Base-by-base conservation (phyloP, 2,797 vertebrate genomes). In the Thripadectes ignobilis region DNA sequence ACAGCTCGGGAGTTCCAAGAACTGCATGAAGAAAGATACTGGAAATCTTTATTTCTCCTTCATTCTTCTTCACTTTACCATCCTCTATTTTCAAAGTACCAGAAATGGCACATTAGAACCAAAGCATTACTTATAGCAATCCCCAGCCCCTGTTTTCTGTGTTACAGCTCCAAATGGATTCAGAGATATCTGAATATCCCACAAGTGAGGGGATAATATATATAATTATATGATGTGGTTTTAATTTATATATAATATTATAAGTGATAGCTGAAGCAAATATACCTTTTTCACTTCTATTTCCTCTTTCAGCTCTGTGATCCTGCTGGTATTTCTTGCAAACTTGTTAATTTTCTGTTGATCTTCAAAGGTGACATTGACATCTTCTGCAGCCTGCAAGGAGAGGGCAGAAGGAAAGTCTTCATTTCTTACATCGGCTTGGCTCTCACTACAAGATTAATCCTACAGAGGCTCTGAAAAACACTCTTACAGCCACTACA, bases 271-370 rank as follows among this genome's bases (percentile, higher is more conserved):
- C 16, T 57, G 18, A 86, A n/a, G 27, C 22, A 61, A 78, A 20
- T 1, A 88, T 98, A 99, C 99, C 97, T 99, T 99, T 97, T 99
- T 99, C 16, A 98, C 97, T 80, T 99, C 99, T 63, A 99, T 99
- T 98, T 99, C 99, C 93, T 99, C 99, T 94, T 99, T 99, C 21
- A 99, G 97, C 96, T 99, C 99, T 3, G 98, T 98, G 97, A 99
- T 98, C 91, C 99, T 98, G 96, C 97, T 99, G 39, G 99, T 99
- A 84, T 99, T 99, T 96, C 99, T 98, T 34, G 99, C 99, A 94
- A 99, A 99, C 79, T 99, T 99, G 92, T 99, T 99, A 92, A 99
- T 99, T 97, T 99, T 99, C 96, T 99, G 99, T 54, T 99, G 99
- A 96, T 99, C 99, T 97, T 99, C 99, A 85, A 99, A 99, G 2